These are phyloP conservation scores for Craseonycteris thonglongyai DNA, from an alignment of 2,113 vertebrate species.

Conservation along the genomic window DNA sequence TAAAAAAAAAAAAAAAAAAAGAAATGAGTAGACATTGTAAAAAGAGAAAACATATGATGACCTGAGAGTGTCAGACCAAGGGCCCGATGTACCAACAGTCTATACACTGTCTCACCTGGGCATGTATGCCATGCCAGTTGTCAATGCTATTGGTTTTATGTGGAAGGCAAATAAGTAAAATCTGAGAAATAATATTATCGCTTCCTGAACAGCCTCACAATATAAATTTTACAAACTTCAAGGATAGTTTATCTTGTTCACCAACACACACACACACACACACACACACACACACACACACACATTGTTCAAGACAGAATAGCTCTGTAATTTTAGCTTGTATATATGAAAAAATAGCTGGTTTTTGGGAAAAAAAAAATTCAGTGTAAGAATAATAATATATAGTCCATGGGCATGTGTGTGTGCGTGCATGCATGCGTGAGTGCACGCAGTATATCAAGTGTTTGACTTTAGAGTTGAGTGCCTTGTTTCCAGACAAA, in stretches of 20 bases:
- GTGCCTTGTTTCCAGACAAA: not conserved
- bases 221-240: not conserved
- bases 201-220: not conserved
- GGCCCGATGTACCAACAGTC: not conserved
- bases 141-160: not conserved
- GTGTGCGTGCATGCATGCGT: not conserved
- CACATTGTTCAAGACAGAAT: not conserved
- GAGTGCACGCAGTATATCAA: not conserved
- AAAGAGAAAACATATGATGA: not conserved
- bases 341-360: not conserved
- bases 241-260: not conserved
- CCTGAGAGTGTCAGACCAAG: not conserved
- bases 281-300: not conserved
- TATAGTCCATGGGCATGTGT: not conserved
- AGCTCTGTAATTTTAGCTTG: not conserved
- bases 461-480: not conserved
- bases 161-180: not conserved
- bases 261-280: not conserved
- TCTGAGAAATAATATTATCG: not conserved
- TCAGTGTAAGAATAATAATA: not conserved
- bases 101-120: not conserved
- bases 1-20: too few species aligned
- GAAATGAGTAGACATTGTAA: too few species aligned
- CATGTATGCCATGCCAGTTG: not conserved
- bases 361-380: not conserved